Conservation (phyloP, 2,113 vertebrate genomes). For the Urocitellus parryii region DNA sequence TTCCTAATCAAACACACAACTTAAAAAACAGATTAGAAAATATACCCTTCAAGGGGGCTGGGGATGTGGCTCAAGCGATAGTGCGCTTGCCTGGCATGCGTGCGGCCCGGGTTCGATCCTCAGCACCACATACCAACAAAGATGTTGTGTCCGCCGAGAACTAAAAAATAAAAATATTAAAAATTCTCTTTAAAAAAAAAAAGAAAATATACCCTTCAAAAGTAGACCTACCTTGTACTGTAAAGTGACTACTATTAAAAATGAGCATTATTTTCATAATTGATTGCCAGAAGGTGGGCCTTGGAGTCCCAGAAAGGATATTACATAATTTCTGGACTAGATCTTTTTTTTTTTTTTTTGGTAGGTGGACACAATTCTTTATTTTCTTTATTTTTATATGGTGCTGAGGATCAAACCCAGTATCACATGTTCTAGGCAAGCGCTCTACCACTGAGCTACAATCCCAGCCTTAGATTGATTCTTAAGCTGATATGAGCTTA, state of each 20-base stretch:
- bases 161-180: too few species aligned
- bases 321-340: background rate
- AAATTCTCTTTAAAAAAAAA: too few species aligned
- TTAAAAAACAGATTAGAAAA: background rate
- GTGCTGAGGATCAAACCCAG: too few species aligned
- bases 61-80: too few species aligned
- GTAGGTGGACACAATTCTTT: too few species aligned
- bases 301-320: constrained; percentile 1
- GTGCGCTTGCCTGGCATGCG: too few species aligned
- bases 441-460: too few species aligned
- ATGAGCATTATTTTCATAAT: constrained; percentile 7
- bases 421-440: too few species aligned
- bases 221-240: constrained; percentile 5
- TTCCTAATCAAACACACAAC: constrained; percentile 27
- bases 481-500: background rate
- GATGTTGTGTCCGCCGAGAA: too few species aligned
- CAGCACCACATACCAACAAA: too few species aligned
- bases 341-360: background rate
- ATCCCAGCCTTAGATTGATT: background rate
- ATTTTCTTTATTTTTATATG: too few species aligned
- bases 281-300: background rate
- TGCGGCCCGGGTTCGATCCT: too few species aligned
- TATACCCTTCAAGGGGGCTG: background rate
- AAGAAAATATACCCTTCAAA: background rate
- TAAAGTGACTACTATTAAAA: constrained; percentile 25